These are phyloP conservation scores for Lithophane semibrunnea DNA, from an alignment of 2,888 invertebrate genomes.

Conservation along the genomic window DNA sequence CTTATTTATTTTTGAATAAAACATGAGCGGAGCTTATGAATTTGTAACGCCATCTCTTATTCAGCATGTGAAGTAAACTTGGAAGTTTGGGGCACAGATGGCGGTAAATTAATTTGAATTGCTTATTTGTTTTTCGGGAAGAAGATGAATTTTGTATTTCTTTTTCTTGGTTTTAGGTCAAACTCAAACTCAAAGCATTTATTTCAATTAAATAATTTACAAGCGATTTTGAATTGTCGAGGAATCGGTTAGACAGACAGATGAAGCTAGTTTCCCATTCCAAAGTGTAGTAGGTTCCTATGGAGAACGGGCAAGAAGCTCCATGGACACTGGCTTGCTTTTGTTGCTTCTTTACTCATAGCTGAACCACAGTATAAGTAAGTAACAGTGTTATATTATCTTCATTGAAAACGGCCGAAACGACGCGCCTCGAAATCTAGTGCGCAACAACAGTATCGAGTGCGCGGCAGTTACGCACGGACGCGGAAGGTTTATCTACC, in stretches of 20 bases:
- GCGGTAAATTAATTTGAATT: conserved; percentile 49
- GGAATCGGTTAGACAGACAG: no score
- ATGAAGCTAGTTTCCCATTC: no score
- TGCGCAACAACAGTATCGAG: no score
- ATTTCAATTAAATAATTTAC: not conserved
- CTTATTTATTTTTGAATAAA: conserved; percentile 68
- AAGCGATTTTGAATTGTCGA: not conserved
- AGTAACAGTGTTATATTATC: no score
- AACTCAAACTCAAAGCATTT: not conserved
- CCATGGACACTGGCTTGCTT: not conserved
- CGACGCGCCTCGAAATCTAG: no score
- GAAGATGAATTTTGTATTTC: conserved; percentile 9
- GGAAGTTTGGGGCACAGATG: conserved; percentile 47
- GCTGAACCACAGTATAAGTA: not conserved
- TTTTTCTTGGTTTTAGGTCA: not conserved
- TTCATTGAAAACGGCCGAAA: no score
- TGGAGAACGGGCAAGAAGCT: not conserved
- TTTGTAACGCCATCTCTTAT: conserved; percentile 61
- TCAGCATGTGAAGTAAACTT: conserved; percentile 51
- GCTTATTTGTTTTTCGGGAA: conserved; percentile 2
- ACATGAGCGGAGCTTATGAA: conserved; percentile 65
- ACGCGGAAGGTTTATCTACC: no score
- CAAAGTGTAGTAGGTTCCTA: not conserved
- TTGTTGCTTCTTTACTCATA: not conserved
- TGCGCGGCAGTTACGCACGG: no score